Conservation (phyloP, 1,140 invertebrate species). For the Heliconius himera region DNA sequence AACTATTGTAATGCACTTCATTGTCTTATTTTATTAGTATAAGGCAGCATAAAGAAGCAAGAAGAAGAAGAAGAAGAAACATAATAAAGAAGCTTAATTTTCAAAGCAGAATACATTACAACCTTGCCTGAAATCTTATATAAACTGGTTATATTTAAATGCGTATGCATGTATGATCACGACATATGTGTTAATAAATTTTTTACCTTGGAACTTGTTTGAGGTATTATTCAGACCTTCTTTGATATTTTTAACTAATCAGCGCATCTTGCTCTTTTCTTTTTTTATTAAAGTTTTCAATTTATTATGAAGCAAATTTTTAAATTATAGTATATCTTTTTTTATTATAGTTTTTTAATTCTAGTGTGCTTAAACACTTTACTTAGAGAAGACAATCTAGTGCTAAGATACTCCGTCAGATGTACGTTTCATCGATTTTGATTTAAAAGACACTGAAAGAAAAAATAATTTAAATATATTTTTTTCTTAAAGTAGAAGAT, state of each 20-base stretch:
- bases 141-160: neutral
- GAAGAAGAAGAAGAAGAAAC: no score
- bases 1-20: neutral
- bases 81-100: neutral
- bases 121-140: neutral
- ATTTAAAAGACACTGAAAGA: no score
- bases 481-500: no score
- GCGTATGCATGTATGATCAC: slow-evolving; percentile 18
- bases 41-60: neutral
- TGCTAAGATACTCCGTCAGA: no score
- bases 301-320: neutral
- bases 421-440: no score
- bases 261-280: neutral
- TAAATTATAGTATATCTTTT: neutral
- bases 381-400: no score
- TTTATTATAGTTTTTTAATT: no score
- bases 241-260: slow-evolving; percentile 1
- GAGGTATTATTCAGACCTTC: slow-evolving; percentile 6
- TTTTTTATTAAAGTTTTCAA: neutral
- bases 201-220: slow-evolving; percentile 26
- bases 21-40: neutral
- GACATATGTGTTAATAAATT: slow-evolving; percentile 37
- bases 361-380: no score
- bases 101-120: neutral
- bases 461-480: no score